Percentiles rank a stretch among this genome's conserved stretches.
phyloP scores from a whole-genome alignment of 2,113 vertebrate species.

The Pelvicachromis taeniatus region DNA sequence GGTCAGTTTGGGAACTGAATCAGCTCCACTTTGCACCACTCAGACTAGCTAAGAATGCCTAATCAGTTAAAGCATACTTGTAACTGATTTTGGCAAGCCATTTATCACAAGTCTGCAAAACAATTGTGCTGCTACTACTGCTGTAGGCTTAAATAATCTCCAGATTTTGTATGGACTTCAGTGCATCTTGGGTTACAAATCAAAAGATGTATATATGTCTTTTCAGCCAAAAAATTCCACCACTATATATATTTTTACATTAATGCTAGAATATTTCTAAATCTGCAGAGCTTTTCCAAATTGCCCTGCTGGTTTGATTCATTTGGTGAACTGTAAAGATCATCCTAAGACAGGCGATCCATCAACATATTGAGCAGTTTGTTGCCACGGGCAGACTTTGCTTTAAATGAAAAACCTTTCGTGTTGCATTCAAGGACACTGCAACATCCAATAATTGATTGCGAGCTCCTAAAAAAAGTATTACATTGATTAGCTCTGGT shows the following conservation, averaged over 20 bases:
- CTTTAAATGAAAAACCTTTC: not conserved
- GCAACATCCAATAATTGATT: not conserved
- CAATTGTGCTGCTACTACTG: not conserved
- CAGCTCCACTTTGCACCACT: conserved; percentile 27
- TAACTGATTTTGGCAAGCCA: conserved; percentile 26
- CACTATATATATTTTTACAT: not conserved
- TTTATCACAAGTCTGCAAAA: not conserved
- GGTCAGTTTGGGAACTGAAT: conserved; percentile 33
- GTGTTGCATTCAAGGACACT: not conserved
- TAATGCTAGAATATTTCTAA: not conserved
- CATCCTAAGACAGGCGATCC: not conserved
- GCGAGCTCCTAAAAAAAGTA: not conserved
- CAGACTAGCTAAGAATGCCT: not conserved
- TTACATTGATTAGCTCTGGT: not conserved
- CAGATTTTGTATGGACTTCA: not conserved
- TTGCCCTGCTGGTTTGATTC: not conserved
- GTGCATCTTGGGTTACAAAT: not conserved
- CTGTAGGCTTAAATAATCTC: not conserved
- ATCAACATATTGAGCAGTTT: not conserved
- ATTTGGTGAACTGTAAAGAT: not conserved
- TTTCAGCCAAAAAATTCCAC: not conserved
- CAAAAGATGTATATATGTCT: not conserved
- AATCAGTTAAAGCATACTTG: conserved; percentile 15
- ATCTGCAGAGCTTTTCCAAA: not conserved
- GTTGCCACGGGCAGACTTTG: not conserved